Evolutionary conservation across 2,888 invertebrate species (phyloP).

Genomic region (Lamellibrachia columna): DNA sequence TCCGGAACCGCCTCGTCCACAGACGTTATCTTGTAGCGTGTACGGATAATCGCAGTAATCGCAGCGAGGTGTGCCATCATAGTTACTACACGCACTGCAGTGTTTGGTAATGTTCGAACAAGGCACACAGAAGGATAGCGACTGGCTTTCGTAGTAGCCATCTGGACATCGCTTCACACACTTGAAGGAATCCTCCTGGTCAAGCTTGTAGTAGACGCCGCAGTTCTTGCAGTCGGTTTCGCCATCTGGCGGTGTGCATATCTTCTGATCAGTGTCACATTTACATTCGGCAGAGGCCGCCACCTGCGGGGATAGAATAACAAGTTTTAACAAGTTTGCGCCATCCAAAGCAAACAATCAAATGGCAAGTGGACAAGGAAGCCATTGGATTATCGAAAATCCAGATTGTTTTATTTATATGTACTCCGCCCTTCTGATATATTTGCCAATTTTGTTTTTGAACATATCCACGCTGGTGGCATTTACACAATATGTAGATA

Average conservation of each 20-base stretch:
- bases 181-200: background rate
- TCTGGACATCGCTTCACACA: background rate
- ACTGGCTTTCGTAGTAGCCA: background rate
- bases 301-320: background rate
- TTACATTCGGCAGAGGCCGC: background rate
- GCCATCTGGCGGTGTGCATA: background rate
- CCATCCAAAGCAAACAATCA: too few relatives aligned
- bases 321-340: background rate
- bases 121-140: background rate
- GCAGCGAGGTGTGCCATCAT: background rate
- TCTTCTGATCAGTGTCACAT: background rate
- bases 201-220: background rate
- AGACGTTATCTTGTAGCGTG: slow-evolving; percentile 8
- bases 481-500: too few relatives aligned
- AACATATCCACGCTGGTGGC: too few relatives aligned
- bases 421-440: too few relatives aligned
- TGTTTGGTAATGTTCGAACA: slow-evolving; percentile 3
- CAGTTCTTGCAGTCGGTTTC: background rate
- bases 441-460: too few relatives aligned
- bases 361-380: too few relatives aligned
- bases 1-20: background rate
- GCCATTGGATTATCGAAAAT: too few relatives aligned
- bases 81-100: background rate
- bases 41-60: background rate
- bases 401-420: too few relatives aligned